Conservation (phyloP, 2,888 invertebrate species). For the Platerodrilus igneus region DNA sequence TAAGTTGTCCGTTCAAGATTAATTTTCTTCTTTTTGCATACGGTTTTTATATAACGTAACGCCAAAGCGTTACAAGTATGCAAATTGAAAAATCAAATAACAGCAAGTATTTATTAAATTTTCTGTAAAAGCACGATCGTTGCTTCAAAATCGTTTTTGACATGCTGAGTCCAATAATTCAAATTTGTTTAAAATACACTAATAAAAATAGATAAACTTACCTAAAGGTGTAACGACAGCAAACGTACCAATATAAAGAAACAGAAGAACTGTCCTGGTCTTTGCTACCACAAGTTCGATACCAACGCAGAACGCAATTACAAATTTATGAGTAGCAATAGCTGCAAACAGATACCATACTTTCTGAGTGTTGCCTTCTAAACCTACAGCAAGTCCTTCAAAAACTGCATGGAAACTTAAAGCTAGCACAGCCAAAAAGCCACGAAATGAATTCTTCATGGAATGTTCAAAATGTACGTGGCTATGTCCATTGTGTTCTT, state of each 20-base stretch:
- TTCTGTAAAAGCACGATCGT: too few species aligned
- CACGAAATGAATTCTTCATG: slow-evolving; percentile 53
- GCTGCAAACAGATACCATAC: slow-evolving; percentile 61
- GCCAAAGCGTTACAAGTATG: too few species aligned
- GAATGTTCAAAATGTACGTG: slow-evolving; percentile 35
- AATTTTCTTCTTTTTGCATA: too few species aligned
- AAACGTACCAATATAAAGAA: slow-evolving; percentile 58
- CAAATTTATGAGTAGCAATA: slow-evolving; percentile 63
- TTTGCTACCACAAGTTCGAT: slow-evolving; percentile 57
- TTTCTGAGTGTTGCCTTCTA: slow-evolving; percentile 55
- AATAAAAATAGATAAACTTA: slow-evolving; percentile 33
- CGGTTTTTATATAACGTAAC: too few species aligned
- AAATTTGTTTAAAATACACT: too few species aligned
- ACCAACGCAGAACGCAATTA: slow-evolving; percentile 64
- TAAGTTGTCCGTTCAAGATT: too few species aligned
- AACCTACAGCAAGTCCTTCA: slow-evolving; percentile 64
- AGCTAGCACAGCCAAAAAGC: slow-evolving; percentile 60
- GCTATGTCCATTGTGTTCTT: slow-evolving; percentile 25
- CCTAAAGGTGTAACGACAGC: slow-evolving; percentile 63
- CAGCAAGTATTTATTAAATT: too few species aligned
- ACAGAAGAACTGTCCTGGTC: slow-evolving; percentile 48
- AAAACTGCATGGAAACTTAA: slow-evolving; percentile 66
- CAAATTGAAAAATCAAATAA: too few species aligned
- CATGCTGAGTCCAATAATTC: too few species aligned
- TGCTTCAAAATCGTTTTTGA: too few species aligned